A percentile compares a stretch with the other conserved stretches of the same genome.
phyloP scores from a whole-genome alignment of 2,113 vertebrate species.

The Apteryx owenii region DNA sequence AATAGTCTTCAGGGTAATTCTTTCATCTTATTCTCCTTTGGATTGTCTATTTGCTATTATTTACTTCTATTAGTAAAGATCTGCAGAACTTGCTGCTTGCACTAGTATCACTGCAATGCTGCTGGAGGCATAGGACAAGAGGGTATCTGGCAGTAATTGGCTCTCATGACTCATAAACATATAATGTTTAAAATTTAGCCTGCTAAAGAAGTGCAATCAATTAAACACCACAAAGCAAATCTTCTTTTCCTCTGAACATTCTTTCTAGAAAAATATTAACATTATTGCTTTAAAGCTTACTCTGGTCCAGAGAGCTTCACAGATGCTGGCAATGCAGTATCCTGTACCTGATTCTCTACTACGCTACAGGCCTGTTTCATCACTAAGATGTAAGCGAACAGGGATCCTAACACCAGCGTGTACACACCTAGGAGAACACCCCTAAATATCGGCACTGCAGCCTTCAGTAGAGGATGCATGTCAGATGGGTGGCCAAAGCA shows the following conservation, averaged over 20 bases:
- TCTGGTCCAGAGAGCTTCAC: not conserved
- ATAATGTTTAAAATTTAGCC: not conserved
- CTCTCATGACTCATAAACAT: not conserved
- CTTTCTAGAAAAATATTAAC: not conserved
- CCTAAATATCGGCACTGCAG: not conserved
- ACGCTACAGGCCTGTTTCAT: not conserved
- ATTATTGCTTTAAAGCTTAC: not conserved
- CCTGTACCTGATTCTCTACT: not conserved
- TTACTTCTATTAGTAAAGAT: not conserved
- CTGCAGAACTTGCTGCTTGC: not conserved
- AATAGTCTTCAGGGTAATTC: not conserved
- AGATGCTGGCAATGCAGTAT: not conserved
- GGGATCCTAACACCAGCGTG: not conserved
- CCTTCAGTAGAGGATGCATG: not conserved
- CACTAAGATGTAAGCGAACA: not conserved
- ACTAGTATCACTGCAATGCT: not conserved
- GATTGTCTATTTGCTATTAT: not conserved
- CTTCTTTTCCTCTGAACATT: not conserved
- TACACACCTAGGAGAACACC: not conserved
- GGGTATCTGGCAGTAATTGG: conserved; percentile 22
- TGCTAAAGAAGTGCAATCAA: not conserved
- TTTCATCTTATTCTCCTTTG: not conserved
- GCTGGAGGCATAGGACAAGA: not conserved
- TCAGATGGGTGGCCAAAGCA: not conserved
- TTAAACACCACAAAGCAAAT: not conserved